phyloP scores from a whole-genome alignment of 2,888 invertebrate species.

The Sipha maydis region DNA sequence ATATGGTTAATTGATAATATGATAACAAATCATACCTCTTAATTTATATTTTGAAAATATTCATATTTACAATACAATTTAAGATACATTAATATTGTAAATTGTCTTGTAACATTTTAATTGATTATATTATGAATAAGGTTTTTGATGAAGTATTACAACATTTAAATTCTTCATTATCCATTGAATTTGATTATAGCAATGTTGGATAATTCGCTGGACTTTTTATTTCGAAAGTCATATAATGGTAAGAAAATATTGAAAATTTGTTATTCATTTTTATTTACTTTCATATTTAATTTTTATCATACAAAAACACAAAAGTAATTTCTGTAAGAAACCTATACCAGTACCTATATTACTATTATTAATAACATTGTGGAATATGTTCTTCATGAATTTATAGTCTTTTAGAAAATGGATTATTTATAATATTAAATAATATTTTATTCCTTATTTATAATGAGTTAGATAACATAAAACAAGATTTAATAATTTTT shows the following conservation, averaged over 20 bases:
- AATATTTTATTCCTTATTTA: background rate
- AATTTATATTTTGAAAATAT: no score
- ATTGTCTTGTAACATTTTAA: background rate
- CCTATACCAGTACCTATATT: no score
- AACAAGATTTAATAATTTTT: background rate
- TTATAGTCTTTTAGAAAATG: background rate
- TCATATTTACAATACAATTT: no score
- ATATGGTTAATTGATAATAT: no score
- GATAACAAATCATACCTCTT: no score
- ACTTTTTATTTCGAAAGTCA: slow-evolving; percentile 51
- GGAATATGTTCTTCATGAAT: no score
- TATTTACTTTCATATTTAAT: background rate
- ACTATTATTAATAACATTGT: no score
- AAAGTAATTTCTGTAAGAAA: no score
- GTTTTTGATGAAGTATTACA: slow-evolving; percentile 34
- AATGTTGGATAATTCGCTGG: slow-evolving; percentile 14
- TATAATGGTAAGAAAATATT: slow-evolving; percentile 28
- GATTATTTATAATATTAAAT: background rate
- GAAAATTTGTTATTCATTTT: background rate
- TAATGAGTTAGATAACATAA: background rate
- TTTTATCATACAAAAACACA: background rate
- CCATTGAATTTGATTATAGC: slow-evolving; percentile 31
- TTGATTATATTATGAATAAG: background rate
- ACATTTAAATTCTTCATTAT: slow-evolving; percentile 22
- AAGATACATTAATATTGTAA: no score